These are phyloP conservation scores for Ochlodes sylvanus DNA, from an alignment of 2,888 invertebrate genomes.

Conservation along the genomic window DNA sequence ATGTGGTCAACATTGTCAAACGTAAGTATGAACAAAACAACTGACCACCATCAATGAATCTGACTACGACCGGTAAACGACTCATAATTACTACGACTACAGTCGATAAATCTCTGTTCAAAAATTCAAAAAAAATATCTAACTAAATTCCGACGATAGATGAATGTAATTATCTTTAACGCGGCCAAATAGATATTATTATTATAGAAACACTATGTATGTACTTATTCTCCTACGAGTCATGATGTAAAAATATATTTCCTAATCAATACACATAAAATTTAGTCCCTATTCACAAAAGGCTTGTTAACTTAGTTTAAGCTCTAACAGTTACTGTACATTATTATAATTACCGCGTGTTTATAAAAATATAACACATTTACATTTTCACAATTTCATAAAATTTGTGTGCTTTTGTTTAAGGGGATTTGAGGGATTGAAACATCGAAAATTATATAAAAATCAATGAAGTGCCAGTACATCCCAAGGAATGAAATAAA, in stretches of 20 bases:
- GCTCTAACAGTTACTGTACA: slow-evolving; percentile 29
- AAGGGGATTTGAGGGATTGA: not conserved
- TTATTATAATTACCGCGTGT: slow-evolving; percentile 1
- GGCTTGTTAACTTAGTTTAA: slow-evolving; percentile 30
- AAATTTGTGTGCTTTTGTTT: not conserved
- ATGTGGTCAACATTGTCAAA: no score
- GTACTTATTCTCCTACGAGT: slow-evolving; percentile 42
- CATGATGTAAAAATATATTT: slow-evolving; percentile 52
- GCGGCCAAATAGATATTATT: not conserved
- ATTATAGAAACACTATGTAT: slow-evolving; percentile 28
- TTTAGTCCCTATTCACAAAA: slow-evolving; percentile 44
- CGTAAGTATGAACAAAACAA: no score
- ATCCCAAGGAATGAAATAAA: no score
- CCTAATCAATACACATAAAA: slow-evolving; percentile 46
- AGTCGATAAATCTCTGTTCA: not conserved
- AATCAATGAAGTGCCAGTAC: no score
- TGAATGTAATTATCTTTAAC: not conserved
- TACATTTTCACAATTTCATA: slow-evolving; percentile 1
- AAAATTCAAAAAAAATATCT: not conserved
- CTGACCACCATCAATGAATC: not conserved
- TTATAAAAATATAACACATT: slow-evolving; percentile 22
- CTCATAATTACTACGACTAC: not conserved
- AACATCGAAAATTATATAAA: not conserved
- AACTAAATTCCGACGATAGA: not conserved
- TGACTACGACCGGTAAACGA: not conserved